phyloP scores from a whole-genome alignment of 2,888 invertebrate species.

The Allolobophora icterica region DNA sequence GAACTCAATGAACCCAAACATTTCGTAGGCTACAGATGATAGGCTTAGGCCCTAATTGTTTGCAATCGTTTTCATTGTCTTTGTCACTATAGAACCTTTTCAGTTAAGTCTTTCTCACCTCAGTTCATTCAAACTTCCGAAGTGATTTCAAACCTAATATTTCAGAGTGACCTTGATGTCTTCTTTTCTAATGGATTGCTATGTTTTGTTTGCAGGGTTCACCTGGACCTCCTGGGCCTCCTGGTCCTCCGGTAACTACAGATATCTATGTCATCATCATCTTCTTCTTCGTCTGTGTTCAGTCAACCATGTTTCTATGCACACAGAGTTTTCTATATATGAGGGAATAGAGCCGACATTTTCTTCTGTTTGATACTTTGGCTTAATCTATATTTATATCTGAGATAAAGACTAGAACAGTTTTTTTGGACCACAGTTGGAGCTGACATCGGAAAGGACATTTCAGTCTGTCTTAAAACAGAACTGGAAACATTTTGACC shows the following conservation, averaged over 20 bases:
- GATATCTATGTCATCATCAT: background rate
- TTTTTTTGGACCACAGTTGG: no score
- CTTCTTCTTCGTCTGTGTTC: background rate
- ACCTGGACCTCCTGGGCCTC: conserved; percentile 38
- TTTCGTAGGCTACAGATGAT: background rate
- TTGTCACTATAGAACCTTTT: background rate
- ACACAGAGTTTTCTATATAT: no score
- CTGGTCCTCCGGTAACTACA: conserved; percentile 37
- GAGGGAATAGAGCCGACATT: no score
- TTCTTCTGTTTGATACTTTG: no score
- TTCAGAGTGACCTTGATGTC: background rate
- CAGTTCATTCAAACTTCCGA: background rate
- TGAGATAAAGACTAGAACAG: no score
- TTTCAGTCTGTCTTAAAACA: no score
- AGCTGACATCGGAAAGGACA: no score
- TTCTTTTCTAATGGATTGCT: background rate
- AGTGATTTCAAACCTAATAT: no score
- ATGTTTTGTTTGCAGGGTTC: conserved; percentile 36
- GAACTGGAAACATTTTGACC: no score
- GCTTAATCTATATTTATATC: no score
- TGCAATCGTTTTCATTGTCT: background rate
- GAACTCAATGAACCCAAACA: no score
- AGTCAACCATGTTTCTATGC: background rate
- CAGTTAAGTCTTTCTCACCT: background rate
- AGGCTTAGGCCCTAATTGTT: no score